A percentile compares a stretch with the other conserved stretches of the same genome.
These are phyloP conservation scores for Zonitis immaculata DNA, from an alignment of 2,888 invertebrate species.

Conservation along the genomic window DNA sequence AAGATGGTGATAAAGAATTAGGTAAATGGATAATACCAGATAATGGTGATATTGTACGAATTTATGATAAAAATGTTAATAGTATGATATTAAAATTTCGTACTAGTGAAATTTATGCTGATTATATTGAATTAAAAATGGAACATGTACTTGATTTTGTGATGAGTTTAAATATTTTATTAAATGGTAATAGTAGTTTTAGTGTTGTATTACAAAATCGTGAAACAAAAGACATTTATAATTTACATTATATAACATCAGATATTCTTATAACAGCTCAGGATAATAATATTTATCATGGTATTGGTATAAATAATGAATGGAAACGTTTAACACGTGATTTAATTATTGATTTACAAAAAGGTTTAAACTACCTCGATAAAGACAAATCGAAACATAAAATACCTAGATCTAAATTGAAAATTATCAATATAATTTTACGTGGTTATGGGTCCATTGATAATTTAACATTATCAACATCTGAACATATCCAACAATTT, in stretches of 20 bases:
- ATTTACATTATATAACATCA: constrained; percentile 77
- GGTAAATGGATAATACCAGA: constrained; percentile 72
- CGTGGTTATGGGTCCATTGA: constrained; percentile 62
- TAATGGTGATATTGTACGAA: constrained; percentile 60
- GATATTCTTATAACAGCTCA: constrained; percentile 68
- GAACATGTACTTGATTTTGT: constrained; percentile 71
- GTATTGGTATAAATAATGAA: constrained; percentile 62
- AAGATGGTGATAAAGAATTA: constrained; percentile 67
- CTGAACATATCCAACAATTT: constrained; percentile 88
- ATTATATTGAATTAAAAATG: constrained; percentile 64
- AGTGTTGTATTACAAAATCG: constrained; percentile 73
- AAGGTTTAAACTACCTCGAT: constrained; percentile 70
- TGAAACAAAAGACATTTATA: constrained; percentile 72
- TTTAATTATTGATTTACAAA: constrained; percentile 84
- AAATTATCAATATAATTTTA: constrained; percentile 48
- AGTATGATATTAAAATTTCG: constrained; percentile 67
- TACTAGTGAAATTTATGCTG: constrained; percentile 64
- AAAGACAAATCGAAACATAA: constrained; percentile 66
- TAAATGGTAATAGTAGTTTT: constrained; percentile 76
- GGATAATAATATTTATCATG: constrained; percentile 81
- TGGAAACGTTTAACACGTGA: constrained; percentile 85
- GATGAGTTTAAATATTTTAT: constrained; percentile 65
- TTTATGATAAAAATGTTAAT: constrained; percentile 56
- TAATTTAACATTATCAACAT: constrained; percentile 72
- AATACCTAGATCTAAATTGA: constrained; percentile 66